A percentile compares a stretch with the other conserved stretches of the same genome.
Conservation (phyloP, 1,140 invertebrate genomes). For the Bombus superbus region DNA sequence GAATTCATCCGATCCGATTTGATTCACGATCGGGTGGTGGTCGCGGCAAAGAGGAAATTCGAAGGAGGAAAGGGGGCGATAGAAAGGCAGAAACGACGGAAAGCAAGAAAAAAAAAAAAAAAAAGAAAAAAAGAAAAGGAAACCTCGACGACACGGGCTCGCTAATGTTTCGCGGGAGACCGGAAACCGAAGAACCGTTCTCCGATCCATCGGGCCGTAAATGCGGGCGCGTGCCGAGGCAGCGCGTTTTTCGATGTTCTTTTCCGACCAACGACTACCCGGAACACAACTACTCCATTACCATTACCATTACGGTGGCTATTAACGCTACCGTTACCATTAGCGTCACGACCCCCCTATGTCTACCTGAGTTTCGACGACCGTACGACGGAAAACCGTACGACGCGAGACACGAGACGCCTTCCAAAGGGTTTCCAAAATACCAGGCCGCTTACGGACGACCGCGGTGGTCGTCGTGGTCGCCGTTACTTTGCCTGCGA, state of each 20-base stretch:
- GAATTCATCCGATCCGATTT: not conserved
- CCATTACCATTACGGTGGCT: conserved; percentile 46
- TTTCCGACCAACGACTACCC: conserved; percentile 49
- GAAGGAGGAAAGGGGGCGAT: not conserved
- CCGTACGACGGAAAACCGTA: not conserved
- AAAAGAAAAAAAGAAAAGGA: not conserved
- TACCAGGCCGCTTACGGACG: too few species aligned
- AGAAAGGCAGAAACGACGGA: not conserved
- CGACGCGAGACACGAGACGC: too few species aligned
- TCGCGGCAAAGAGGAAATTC: not conserved
- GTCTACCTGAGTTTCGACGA: conserved; percentile 15
- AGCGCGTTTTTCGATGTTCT: conserved; percentile 39
- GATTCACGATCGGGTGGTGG: not conserved
- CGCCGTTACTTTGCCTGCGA: not conserved
- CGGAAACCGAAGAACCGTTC: conserved; percentile 71
- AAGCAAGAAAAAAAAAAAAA: not conserved
- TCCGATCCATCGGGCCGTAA: conserved; percentile 37
- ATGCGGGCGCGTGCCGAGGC: conserved; percentile 74
- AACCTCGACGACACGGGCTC: not conserved
- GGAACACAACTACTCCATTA: conserved; percentile 81
- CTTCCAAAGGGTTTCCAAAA: too few species aligned
- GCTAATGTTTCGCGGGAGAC: conserved; percentile 63
- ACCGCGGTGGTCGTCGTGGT: rapidly evolving
- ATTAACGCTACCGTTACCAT: conserved; percentile 56
- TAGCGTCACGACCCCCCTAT: conserved; percentile 14